phyloP scores from a whole-genome alignment of 1,140 invertebrate genomes.

The Drosophila guanche region DNA sequence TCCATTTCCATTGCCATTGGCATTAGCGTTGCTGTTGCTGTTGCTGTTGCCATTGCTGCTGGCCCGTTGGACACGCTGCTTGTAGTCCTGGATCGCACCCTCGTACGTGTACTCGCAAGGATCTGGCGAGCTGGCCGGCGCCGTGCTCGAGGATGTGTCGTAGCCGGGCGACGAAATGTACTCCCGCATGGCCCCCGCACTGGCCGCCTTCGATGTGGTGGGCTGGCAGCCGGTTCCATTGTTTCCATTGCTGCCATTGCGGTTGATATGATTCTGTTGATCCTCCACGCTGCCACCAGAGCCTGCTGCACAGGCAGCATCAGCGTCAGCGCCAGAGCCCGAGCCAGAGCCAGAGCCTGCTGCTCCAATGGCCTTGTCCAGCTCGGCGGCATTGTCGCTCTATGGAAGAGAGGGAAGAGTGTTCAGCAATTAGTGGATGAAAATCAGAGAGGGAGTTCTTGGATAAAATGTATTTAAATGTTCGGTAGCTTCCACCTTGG shows the following conservation, averaged over 20 bases:
- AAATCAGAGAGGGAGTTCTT: background rate
- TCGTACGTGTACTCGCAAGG: constrained; percentile 92
- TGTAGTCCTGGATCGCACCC: constrained; percentile 92
- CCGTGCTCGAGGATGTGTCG: constrained; percentile 79
- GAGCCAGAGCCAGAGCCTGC: constrained; percentile 21
- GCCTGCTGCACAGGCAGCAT: background rate
- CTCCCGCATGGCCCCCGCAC: constrained; percentile 49
- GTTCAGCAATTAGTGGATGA: background rate
- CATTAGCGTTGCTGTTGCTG: constrained; percentile 38
- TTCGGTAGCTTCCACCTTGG: no score
- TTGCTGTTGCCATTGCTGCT: constrained; percentile 55
- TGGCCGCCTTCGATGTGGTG: constrained; percentile 41
- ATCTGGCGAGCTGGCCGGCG: constrained; percentile 77
- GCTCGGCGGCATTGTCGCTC: constrained; percentile 73
- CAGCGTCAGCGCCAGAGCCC: background rate
- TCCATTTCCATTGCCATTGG: background rate
- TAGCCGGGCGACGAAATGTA: constrained; percentile 82
- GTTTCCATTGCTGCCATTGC: constrained; percentile 55
- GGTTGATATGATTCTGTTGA: constrained; percentile 68
- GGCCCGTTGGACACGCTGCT: constrained; percentile 88
- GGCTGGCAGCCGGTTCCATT: constrained; percentile 33
- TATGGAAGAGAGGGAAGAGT: constrained; percentile 17
- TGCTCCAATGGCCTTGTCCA: constrained; percentile 69
- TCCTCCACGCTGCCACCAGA: constrained; percentile 37
- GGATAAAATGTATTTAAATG: no score